Evolutionary conservation across 2,888 invertebrate genomes (phyloP).

Genomic region (Caenorhabditis wallacei): DNA sequence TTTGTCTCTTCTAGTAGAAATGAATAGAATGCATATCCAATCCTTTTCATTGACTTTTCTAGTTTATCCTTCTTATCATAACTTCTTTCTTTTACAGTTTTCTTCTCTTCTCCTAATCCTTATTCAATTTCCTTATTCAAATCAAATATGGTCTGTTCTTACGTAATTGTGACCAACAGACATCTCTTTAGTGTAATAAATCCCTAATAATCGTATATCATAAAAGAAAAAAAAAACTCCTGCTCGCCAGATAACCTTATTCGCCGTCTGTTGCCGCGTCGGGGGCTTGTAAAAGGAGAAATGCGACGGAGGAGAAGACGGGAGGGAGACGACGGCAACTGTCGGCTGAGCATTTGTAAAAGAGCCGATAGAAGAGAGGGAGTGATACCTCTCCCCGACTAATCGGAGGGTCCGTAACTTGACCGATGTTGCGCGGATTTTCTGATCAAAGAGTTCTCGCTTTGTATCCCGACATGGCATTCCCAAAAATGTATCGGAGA

Average conservation of each 20-base stretch:
- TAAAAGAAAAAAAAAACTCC: background rate
- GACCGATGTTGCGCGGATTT: slow-evolving; percentile 29
- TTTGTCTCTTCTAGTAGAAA: slow-evolving; percentile 1
- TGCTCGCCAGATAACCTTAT: slow-evolving; percentile 42
- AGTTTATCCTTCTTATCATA: background rate
- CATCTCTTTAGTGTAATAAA: background rate
- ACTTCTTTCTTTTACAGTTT: slow-evolving; percentile 5
- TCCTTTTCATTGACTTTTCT: background rate
- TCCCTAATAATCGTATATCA: slow-evolving; percentile 54
- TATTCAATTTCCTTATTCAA: background rate
- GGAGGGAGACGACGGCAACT: slow-evolving; percentile 36
- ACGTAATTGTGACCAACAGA: slow-evolving; percentile 1
- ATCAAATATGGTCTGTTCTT: background rate
- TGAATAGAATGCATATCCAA: too few species aligned
- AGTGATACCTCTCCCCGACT: background rate
- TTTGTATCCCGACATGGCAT: background rate
- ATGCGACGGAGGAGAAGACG: background rate
- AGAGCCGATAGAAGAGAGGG: background rate
- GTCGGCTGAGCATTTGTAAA: slow-evolving; percentile 14
- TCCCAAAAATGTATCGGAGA: background rate
- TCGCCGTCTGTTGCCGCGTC: background rate
- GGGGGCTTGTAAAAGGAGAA: slow-evolving; percentile 50
- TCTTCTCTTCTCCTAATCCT: background rate
- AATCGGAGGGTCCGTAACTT: slow-evolving; percentile 10
- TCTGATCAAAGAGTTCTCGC: background rate